These are phyloP conservation scores for Eristalis intricaria DNA, from an alignment of 2,888 invertebrate species.

Conservation along the genomic window DNA sequence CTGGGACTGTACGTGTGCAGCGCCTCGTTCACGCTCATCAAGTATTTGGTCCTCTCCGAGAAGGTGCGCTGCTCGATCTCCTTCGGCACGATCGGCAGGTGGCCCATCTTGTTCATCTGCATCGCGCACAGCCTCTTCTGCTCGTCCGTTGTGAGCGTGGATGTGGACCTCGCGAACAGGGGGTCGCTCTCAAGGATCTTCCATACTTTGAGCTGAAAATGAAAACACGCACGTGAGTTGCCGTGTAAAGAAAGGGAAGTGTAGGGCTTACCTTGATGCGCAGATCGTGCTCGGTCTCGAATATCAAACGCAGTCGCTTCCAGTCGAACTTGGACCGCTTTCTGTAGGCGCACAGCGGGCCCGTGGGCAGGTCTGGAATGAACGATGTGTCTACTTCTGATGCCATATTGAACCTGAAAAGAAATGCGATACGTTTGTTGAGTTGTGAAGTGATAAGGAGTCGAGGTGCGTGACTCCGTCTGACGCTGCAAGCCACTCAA, in stretches of 20 bases:
- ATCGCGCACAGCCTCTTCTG: conserved; percentile 87
- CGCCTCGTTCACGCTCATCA: conserved; percentile 90
- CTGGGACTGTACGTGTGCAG: conserved; percentile 87
- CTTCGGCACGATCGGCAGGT: conserved; percentile 85
- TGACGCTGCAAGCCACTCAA: too few species aligned
- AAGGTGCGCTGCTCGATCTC: conserved; percentile 85
- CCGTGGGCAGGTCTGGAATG: conserved; percentile 85
- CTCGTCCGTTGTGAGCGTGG: conserved; percentile 86
- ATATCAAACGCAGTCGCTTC: conserved; percentile 90
- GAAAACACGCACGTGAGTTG: conserved; percentile 68
- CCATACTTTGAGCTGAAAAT: conserved; percentile 89
- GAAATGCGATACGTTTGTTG: background rate
- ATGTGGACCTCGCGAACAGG: conserved; percentile 86
- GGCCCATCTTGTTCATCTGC: conserved; percentile 86
- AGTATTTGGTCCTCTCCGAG: conserved; percentile 85
- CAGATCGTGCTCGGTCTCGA: conserved; percentile 90
- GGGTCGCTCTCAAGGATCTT: conserved; percentile 89
- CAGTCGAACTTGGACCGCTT: conserved; percentile 92
- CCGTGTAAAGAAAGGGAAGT: background rate
- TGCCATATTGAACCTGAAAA: conserved; percentile 74
- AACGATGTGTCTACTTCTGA: conserved; percentile 83
- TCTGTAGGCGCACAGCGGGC: conserved; percentile 90
- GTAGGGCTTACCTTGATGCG: conserved; percentile 87
- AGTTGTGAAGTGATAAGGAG: background rate
- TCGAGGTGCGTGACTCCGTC: too few species aligned